phyloP scores from a whole-genome alignment of 2,113 vertebrate genomes.

The Serilophus lunatus region DNA sequence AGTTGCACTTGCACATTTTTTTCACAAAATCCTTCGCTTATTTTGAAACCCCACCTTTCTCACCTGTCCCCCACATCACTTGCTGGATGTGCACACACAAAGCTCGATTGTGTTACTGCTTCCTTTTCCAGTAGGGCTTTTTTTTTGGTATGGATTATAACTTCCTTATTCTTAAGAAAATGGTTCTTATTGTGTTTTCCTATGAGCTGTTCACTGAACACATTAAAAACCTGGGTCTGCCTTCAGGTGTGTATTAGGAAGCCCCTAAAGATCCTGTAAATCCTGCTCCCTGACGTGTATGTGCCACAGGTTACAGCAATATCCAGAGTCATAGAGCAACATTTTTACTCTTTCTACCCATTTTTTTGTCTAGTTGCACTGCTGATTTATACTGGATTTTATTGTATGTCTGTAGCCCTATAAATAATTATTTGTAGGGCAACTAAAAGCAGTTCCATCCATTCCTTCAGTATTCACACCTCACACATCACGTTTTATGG shows the following conservation, averaged over 20 bases:
- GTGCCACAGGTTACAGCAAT: not conserved
- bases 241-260: not conserved
- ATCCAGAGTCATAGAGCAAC: rapidly evolving
- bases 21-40: not conserved
- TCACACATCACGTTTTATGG: not conserved
- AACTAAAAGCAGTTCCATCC: not conserved
- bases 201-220: not conserved
- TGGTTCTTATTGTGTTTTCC: not conserved
- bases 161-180: not conserved
- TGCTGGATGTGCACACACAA: rapidly evolving
- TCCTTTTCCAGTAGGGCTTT: not conserved
- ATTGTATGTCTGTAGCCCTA: not conserved
- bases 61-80: not conserved
- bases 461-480: not conserved
- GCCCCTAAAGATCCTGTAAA: not conserved
- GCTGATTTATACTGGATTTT: not conserved
- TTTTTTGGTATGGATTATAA: not conserved
- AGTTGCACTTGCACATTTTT: rapidly evolving
- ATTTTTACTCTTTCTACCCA: not conserved
- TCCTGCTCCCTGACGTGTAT: not conserved
- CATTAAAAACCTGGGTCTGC: conserved; percentile 6
- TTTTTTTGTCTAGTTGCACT: not conserved
- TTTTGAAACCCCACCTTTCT: not conserved
- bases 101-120: not conserved
- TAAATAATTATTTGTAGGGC: not conserved